Conservation (phyloP, 2,888 invertebrate species). For the Noctua pronuba region DNA sequence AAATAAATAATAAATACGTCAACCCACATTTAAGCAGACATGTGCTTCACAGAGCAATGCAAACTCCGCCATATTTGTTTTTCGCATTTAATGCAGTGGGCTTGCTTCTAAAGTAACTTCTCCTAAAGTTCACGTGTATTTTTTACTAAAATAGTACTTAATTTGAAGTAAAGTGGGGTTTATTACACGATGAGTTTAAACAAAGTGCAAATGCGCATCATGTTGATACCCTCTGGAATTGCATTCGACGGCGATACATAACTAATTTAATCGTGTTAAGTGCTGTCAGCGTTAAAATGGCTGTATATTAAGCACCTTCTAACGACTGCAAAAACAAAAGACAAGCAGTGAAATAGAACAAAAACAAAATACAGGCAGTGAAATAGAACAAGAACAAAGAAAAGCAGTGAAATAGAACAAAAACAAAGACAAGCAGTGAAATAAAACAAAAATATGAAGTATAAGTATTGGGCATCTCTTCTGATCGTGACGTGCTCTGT, state of each 20-base stretch:
- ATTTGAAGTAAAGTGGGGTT: slow-evolving; percentile 8
- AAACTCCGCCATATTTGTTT: slow-evolving; percentile 75
- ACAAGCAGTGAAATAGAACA: not conserved
- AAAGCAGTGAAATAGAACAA: not conserved
- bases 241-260: slow-evolving; percentile 43
- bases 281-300: slow-evolving; percentile 21
- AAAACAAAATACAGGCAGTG: slow-evolving; percentile 14
- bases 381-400: slow-evolving; percentile 21
- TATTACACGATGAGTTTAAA: slow-evolving; percentile 30
- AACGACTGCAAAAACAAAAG: slow-evolving; percentile 26
- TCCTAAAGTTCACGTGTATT: slow-evolving; percentile 37
- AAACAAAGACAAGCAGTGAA: slow-evolving; percentile 9
- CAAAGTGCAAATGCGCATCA: slow-evolving; percentile 32
- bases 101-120: slow-evolving; percentile 62
- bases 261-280: slow-evolving; percentile 52
- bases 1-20: slow-evolving; percentile 90
- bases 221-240: slow-evolving; percentile 27
- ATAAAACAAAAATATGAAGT: slow-evolving; percentile 1
- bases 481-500: slow-evolving; percentile 61
- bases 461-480: slow-evolving; percentile 30
- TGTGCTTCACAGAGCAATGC: slow-evolving; percentile 69
- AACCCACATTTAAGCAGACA: slow-evolving; percentile 70
- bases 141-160: slow-evolving; percentile 26
- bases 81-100: slow-evolving; percentile 77
- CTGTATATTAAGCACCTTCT: slow-evolving; percentile 8